phyloP scores from a whole-genome alignment of 2,113 vertebrate genomes.

The Paraplagusia blochii region DNA sequence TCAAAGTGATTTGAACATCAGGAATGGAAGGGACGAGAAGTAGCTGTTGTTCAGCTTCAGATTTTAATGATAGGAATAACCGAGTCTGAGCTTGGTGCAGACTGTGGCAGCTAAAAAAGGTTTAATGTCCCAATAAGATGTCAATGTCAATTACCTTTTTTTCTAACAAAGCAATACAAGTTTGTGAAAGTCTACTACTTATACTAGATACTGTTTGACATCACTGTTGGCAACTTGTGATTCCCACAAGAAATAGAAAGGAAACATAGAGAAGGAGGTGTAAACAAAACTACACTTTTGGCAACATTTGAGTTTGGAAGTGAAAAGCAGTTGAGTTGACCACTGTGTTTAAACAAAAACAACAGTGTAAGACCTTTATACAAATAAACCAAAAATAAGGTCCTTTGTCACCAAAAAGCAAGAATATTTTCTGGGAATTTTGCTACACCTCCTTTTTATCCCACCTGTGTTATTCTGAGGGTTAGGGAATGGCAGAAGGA shows the following conservation, averaged over 20 bases:
- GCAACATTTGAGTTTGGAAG: constrained; percentile 52
- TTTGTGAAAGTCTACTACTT: constrained; percentile 8
- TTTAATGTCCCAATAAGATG: constrained; percentile 15
- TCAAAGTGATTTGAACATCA: constrained; percentile 23
- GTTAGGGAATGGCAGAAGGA: constrained; percentile 55
- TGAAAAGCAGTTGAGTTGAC: constrained; percentile 43
- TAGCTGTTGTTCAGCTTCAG: constrained; percentile 18
- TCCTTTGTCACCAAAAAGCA: constrained; percentile 71
- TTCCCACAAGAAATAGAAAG: constrained; percentile 28
- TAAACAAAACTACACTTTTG: constrained; percentile 68
- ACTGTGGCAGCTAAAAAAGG: constrained; percentile 19
- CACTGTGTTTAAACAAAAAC: constrained; percentile 59
- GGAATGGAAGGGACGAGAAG: constrained; percentile 8
- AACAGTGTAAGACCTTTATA: constrained; percentile 53
- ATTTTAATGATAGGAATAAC: constrained; percentile 1
- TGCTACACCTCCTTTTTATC: constrained; percentile 56
- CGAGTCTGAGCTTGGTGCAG: constrained; percentile 9
- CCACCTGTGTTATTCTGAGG: constrained; percentile 69
- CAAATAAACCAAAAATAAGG: constrained; percentile 61
- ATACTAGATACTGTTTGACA: constrained; percentile 37
- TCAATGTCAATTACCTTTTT: background rate
- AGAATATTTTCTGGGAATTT: constrained; percentile 55
- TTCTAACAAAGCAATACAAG: background rate
- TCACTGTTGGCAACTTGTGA: constrained; percentile 33
- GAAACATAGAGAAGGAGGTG: constrained; percentile 67